phyloP scores from a whole-genome alignment of 1,140 invertebrate genomes.

The Paraescarpia echinospica region DNA sequence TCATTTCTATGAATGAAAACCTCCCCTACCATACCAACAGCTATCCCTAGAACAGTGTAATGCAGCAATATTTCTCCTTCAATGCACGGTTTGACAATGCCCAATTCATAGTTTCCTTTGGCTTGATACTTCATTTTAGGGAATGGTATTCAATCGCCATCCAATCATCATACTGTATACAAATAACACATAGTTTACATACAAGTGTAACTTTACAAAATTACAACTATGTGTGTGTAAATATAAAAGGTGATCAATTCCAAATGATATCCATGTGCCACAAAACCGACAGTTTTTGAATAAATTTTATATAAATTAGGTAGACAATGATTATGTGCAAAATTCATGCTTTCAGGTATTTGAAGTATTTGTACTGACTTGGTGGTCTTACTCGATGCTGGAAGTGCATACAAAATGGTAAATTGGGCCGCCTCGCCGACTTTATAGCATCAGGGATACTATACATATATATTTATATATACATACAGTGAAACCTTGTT shows the following conservation, averaged over 20 bases:
- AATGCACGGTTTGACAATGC: neutral
- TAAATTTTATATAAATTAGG: too few relatives aligned
- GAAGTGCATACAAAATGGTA: neutral
- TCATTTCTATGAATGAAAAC: neutral
- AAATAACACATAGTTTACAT: neutral
- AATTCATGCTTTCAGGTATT: neutral
- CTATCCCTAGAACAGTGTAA: neutral
- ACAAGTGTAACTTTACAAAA: neutral
- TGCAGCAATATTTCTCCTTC: neutral
- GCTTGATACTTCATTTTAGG: neutral
- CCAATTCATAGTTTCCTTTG: neutral
- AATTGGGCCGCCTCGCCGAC: neutral
- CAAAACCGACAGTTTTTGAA: neutral
- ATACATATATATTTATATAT: neutral
- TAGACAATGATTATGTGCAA: neutral
- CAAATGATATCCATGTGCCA: neutral
- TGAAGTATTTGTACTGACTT: neutral
- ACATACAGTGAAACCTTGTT: neutral
- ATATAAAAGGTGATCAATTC: neutral
- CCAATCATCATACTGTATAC: neutral
- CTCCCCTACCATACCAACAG: neutral
- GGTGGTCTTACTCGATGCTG: neutral
- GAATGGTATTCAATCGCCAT: neutral
- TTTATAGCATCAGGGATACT: neutral
- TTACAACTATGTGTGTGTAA: neutral